Base-by-base conservation (phyloP, 2,888 invertebrate species). In the Oxytorus armatus region DNA sequence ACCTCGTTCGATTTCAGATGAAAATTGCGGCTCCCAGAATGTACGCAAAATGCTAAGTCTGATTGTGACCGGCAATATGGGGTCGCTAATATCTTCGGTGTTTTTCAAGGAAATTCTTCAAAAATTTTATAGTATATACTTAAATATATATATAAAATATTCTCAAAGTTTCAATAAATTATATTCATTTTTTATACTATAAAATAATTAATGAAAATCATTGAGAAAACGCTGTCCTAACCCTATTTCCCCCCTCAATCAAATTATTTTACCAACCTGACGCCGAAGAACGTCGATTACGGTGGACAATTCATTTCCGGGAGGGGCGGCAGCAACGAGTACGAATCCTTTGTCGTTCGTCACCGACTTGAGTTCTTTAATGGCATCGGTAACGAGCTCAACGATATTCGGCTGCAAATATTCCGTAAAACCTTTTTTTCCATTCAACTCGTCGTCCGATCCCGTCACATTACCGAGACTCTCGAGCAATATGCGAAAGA, bases 401-500 rank as follows among this genome's bases (percentile, higher is more conserved):
- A 44, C 76, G 16, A 85, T 59, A 65, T 75, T 84, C 0, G 84
- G 65, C 25, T 75, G 73, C 8, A 51, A n/a, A n/a, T n/a, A n/a
- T n/a, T n/a, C 21, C 8, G 73, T 47, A 21, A 74, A 76, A 0
- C 81, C n/a, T 76, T 61, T 79, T 25, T 73, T 78, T 8, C 75
- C 44, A 0, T 53, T 66, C 61, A 83, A 57, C 21, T 82, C 65
- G 1, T 84, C 81, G 0, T 84, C 81, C 0, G 53, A 8, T 0
- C 55, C 23, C 0, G 53, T 61, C 0, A 78, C 39, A 36, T 82
- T 83, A 1, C 82, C 70, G 0, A 89, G 73, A 16, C 83, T 84
- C 33, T 88, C 86, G n/a, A 89, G 66, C 49, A 89, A 66, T 18
- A 85, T 84, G 0, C 85, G 86, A 51, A 88, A 86, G 10, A 88